Evolutionary conservation across 2,888 invertebrate genomes (phyloP).

Genomic region (Oscheius sp.): DNA sequence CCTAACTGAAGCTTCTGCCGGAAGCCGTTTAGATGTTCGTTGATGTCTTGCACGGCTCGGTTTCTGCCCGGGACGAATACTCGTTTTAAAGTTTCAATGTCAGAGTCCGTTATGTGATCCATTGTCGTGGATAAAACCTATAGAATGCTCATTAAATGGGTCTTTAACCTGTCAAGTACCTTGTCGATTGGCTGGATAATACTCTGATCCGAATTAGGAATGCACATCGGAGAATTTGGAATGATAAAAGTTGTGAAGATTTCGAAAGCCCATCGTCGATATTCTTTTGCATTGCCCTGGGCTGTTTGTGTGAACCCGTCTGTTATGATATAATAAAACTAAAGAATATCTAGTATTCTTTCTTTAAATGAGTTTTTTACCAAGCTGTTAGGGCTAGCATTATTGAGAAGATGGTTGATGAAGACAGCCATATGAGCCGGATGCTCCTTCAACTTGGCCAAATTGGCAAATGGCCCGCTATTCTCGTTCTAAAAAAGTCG

Average conservation of each 20-base stretch:
- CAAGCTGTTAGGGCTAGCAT: slow-evolving; percentile 84
- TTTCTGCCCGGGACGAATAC: slow-evolving; percentile 88
- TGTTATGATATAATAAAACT: slow-evolving; percentile 87
- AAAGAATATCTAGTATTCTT: background rate
- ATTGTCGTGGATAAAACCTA: slow-evolving; percentile 70
- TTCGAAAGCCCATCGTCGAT: slow-evolving; percentile 98
- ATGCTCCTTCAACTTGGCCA: slow-evolving; percentile 85
- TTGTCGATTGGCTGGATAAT: slow-evolving; percentile 70
- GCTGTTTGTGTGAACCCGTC: slow-evolving; percentile 82
- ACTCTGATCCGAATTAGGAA: slow-evolving; percentile 68
- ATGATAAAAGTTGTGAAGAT: slow-evolving; percentile 72
- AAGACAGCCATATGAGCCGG: slow-evolving; percentile 93
- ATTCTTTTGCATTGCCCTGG: slow-evolving; percentile 84
- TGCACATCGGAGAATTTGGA: slow-evolving; percentile 70
- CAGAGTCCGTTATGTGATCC: slow-evolving; percentile 58
- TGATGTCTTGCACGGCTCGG: slow-evolving; percentile 85
- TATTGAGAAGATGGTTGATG: slow-evolving; percentile 88
- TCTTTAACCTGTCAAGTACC: slow-evolving; percentile 31
- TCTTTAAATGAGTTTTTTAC: slow-evolving; percentile 75
- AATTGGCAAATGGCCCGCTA: slow-evolving; percentile 85
- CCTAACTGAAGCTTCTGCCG: slow-evolving; percentile 82
- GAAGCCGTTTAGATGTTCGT: slow-evolving; percentile 85
- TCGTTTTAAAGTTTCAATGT: slow-evolving; percentile 73
- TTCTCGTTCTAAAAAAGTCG: slow-evolving; percentile 30
- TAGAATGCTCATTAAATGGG: background rate